Conservation (phyloP, 2,797 vertebrate species). For the Sebastes cheni region DNA sequence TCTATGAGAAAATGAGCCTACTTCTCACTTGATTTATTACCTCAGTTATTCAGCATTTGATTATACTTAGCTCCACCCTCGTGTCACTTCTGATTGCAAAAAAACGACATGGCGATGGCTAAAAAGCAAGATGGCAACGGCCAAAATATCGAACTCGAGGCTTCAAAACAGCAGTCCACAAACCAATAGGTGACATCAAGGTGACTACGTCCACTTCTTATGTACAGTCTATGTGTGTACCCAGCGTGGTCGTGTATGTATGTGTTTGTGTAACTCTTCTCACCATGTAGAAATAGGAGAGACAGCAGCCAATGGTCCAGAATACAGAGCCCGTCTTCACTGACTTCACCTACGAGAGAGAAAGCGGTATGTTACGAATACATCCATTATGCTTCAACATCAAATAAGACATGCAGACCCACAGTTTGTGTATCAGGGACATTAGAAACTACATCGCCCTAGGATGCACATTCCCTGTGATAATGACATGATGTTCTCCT, state of each 20-base stretch:
- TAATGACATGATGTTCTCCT: background rate
- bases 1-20: no score
- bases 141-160: background rate
- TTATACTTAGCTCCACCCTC: no score
- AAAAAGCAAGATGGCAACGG: background rate
- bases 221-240: background rate
- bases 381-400: background rate
- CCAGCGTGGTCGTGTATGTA: background rate
- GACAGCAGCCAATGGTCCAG: constrained; percentile 97
- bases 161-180: background rate
- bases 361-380: background rate
- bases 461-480: background rate
- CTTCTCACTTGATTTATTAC: no score
- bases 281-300: constrained; percentile 99
- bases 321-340: constrained; percentile 98
- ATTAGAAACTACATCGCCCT: background rate
- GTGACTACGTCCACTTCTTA: background rate
- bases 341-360: constrained; percentile 89
- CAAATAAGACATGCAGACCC: background rate
- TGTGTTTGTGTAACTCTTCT: constrained; percentile 54
- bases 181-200: background rate
- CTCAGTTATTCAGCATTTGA: no score
- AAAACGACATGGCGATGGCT: no score
- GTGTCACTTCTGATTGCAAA: no score
- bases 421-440: background rate